Percentiles rank a stretch among this genome's conserved stretches.
phyloP scores from a whole-genome alignment of 2,888 invertebrate genomes.

The Ecdyonurus torrentis region DNA sequence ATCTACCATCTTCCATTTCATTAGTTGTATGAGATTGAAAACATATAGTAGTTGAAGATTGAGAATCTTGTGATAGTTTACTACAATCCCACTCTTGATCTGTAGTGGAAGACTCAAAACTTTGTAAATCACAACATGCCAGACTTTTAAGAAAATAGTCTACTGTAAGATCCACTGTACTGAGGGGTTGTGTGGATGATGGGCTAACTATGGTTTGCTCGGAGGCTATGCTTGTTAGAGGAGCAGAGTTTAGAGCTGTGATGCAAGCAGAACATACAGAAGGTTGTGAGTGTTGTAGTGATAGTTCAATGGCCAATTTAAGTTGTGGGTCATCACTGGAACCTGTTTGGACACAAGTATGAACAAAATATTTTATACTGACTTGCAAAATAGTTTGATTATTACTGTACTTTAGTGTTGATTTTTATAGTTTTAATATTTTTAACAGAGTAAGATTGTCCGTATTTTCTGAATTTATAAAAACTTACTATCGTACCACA shows the following conservation, averaged over 20 bases:
- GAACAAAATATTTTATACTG: too few relatives aligned
- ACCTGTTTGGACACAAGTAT: too few relatives aligned
- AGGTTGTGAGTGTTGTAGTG: conserved; percentile 23
- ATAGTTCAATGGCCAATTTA: conserved; percentile 34
- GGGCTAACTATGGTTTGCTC: not conserved
- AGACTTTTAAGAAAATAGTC: conserved; percentile 34
- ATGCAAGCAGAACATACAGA: not conserved
- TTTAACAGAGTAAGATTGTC: too few relatives aligned
- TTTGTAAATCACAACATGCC: conserved; percentile 25
- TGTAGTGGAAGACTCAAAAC: conserved; percentile 22
- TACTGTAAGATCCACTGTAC: conserved; percentile 30
- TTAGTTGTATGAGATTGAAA: not conserved
- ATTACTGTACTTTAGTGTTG: too few relatives aligned
- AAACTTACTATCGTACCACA: too few relatives aligned
- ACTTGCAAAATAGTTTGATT: too few relatives aligned
- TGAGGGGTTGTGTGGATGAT: conserved; percentile 27
- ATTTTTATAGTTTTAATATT: too few relatives aligned
- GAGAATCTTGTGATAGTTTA: conserved; percentile 1
- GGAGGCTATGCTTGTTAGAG: not conserved
- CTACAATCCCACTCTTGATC: conserved; percentile 10
- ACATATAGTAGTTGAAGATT: not conserved
- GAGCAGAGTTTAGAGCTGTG: not conserved
- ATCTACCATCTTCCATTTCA: conserved; percentile 29
- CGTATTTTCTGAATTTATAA: too few relatives aligned
- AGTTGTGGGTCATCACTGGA: conserved; percentile 30